Evolutionary conservation across 2,888 invertebrate genomes (phyloP), one percentile per base, ranked within the genome.

Genomic region (Yponomeuta malinellus): DNA sequence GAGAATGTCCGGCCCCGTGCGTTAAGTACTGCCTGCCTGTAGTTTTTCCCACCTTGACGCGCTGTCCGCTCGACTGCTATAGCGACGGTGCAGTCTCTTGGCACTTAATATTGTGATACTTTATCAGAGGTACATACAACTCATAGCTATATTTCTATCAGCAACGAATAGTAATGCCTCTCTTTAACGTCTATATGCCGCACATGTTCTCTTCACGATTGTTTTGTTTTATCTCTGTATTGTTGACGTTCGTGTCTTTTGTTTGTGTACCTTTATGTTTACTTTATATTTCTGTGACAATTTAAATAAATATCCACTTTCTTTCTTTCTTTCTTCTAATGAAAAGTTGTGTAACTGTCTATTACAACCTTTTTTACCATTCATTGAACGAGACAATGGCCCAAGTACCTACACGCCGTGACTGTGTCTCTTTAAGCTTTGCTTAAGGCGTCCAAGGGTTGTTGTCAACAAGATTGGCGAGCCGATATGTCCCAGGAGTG

Each of bases 11-110:
- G 87, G 86, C 82, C 85, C 86, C 83, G 88, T 87, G 88, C 88
- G 89, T 87, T 91, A 92, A 90, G 90, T 90, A 90, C 86, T 89
- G 89, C 87, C 90, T 86, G 88, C 83, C 86, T 83, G 90, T 90
- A 90, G 90, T 90, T 91, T 90, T 91, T 91, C 90, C 92, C 91
- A 92, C 89, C 89, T 90, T 77, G 77, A 76, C 77, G 77, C 78
- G 76, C 78, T 83, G 87, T 86, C 88, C 88, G 83, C 82, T 81
- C 78, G 79, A 81, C 43, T 43, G 81, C 80, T 59, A 59, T 59
- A 59, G 52, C 15, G 65, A 65, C 23, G 31, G 12, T 10, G 10
- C 65, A 65, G 65, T 65, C 12, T 31, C 65, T 29, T 6, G 33
- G 29, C 10, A 31, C 65, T 64, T 29, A 15, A 64, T 37, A 37